Base-by-base conservation (phyloP, 2,888 invertebrate genomes). In the Carcina quercana region DNA sequence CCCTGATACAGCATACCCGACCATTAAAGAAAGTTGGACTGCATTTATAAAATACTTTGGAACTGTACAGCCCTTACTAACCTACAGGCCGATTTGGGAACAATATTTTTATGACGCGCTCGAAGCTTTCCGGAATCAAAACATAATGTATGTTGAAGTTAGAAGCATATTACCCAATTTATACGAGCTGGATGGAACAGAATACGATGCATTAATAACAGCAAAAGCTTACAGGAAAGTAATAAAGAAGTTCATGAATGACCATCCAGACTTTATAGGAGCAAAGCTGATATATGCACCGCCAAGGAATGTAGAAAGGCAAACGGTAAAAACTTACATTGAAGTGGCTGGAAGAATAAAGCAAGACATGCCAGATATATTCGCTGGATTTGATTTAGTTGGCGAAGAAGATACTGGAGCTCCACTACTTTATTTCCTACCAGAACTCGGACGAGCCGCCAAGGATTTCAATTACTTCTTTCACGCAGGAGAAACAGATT, bases 401-500 rank as follows among this genome's bases (percentile, higher is more conserved):
- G 93, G 93, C 0, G 90, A 91, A 52, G 94, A 94, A 61, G 93
- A 94, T 50, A 58, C 72, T 27, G 92, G 93, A 0, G 66, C 73
- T 19, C 88, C 91, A 0, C 60, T 94, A 0, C 59, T 85, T 20
- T 84, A 88, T 10, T 92, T 89, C 38, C 74, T 86, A 0, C 76
- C 88, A 0, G 73, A 87, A 39, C 56, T 93, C 19, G 45, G 83
- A 13, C 53, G 64, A 3, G 59, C 85, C 2, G 74, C 84, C 0
- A 64, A 80, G 0, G 66, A 85, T 12, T 69, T 92, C 1, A 78
- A 88, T 28, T 91, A 88, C 51, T 93, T 89, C 57, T 93, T 94
- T 53, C 94, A 94, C 56, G 92, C 94, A 0, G 94, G 93, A 0
- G 94, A 94, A 69, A 93, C 94, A 0, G 88, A 91, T 56, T 91